Conservation (phyloP, 1,140 invertebrate species). For the Myzus persicae region DNA sequence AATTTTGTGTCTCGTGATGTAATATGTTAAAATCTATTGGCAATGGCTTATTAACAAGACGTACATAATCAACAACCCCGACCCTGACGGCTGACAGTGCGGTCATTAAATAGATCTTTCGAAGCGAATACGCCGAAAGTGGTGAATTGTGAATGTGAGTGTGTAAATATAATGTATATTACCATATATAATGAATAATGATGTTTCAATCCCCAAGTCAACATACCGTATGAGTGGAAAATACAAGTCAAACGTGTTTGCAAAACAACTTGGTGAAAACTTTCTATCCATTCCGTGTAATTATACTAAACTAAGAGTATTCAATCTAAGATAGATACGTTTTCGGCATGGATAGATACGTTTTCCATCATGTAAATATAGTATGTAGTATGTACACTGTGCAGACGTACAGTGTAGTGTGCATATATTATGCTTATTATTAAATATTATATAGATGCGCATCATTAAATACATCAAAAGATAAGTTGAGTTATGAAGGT, state of each 20-base stretch:
- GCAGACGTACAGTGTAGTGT: too few species aligned
- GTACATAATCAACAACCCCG: not conserved
- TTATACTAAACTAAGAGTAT: not conserved
- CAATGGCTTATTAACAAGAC: not conserved
- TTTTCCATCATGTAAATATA: not conserved
- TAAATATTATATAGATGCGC: not conserved
- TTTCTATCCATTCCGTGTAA: constrained; percentile 17
- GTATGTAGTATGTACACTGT: too few species aligned
- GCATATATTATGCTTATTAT: too few species aligned
- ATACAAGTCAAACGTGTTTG: not conserved
- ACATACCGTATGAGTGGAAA: not conserved
- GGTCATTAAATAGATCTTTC: not conserved
- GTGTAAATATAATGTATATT: not conserved
- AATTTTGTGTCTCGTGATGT: too few species aligned
- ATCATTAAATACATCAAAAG: not conserved
- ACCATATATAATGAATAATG: not conserved
- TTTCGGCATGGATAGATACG: not conserved
- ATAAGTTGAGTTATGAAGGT: not conserved
- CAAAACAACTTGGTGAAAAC: constrained; percentile 8
- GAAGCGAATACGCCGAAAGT: not conserved
- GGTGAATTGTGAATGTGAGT: not conserved
- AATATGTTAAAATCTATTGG: too few species aligned
- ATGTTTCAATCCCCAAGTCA: not conserved
- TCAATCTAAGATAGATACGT: constrained; percentile 11
- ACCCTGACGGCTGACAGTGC: not conserved